Evolutionary conservation across 2,888 invertebrate species (phyloP).

Genomic region (Cordilura impudica): DNA sequence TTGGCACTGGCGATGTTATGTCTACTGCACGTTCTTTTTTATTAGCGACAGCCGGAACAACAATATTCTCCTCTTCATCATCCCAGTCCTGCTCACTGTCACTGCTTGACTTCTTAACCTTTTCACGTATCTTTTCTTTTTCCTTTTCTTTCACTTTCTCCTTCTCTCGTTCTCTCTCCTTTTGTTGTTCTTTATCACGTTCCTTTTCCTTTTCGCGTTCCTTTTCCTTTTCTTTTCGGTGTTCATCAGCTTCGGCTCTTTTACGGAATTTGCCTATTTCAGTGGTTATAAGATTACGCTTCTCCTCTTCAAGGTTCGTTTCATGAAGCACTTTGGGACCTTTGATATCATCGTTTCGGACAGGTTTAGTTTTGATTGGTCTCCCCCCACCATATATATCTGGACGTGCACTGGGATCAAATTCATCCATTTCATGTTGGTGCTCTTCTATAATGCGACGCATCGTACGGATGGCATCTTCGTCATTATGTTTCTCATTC

Average conservation of each 20-base stretch:
- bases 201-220: constrained; percentile 76
- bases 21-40: constrained; percentile 69
- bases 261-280: constrained; percentile 99
- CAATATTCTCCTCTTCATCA: constrained; percentile 62
- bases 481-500: constrained; percentile 81
- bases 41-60: constrained; percentile 17
- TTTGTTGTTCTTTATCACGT: constrained; percentile 74
- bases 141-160: constrained; percentile 78
- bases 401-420: constrained; percentile 67
- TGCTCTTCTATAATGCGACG: constrained; percentile 90
- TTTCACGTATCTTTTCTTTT: constrained; percentile 78
- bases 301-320: constrained; percentile 96
- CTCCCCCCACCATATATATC: constrained; percentile 70
- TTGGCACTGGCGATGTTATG: constrained; percentile 70
- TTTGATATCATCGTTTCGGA: constrained; percentile 73
- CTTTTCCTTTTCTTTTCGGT: constrained; percentile 79
- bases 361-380: constrained; percentile 66
- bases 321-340: constrained; percentile 84
- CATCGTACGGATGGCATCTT: constrained; percentile 86
- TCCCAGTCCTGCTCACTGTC: constrained; percentile 71
- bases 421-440: constrained; percentile 75
- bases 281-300: constrained; percentile 95
- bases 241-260: constrained; percentile 81
- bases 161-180: constrained; percentile 71
- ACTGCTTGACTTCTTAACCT: constrained; percentile 67